Percentiles rank a stretch among this genome's conserved stretches.
These are phyloP conservation scores for Pemphigus obesinymphae DNA, from an alignment of 1,140 invertebrate species.

Conservation along the genomic window DNA sequence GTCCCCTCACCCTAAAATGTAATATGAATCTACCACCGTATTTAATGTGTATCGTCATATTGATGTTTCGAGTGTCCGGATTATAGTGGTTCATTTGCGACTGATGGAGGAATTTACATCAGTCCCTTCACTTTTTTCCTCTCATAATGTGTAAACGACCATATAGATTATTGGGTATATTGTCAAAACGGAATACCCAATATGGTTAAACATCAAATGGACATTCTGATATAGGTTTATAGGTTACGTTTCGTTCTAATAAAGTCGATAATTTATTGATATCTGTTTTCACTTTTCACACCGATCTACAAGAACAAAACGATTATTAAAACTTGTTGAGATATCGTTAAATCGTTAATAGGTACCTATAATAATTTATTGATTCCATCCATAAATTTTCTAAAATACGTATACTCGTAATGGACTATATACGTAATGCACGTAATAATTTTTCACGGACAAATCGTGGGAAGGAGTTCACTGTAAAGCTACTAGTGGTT, in stretches of 20 bases:
- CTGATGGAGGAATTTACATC: constrained; percentile 2
- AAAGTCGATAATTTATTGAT: not conserved
- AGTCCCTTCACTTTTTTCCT: not conserved
- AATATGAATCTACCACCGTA: constrained; percentile 6
- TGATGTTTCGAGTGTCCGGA: constrained; percentile 20
- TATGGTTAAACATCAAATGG: not conserved
- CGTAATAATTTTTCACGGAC: too few species aligned
- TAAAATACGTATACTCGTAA: too few species aligned
- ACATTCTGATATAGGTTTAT: too few species aligned
- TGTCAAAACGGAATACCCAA: not conserved
- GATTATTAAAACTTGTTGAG: too few species aligned
- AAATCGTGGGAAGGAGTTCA: too few species aligned
- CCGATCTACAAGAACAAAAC: not conserved
- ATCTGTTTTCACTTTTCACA: not conserved
- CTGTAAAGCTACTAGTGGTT: too few species aligned
- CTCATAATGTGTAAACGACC: not conserved
- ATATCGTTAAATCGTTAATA: too few species aligned
- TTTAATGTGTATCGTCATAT: not conserved
- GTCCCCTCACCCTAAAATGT: not conserved
- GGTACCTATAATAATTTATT: too few species aligned
- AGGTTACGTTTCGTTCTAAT: too few species aligned
- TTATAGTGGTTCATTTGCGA: constrained; percentile 2
- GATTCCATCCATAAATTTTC: too few species aligned
- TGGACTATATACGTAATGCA: too few species aligned
- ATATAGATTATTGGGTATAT: not conserved